Evolutionary conservation across 2,888 invertebrate genomes (phyloP).

Genomic region (Polietes domitor): DNA sequence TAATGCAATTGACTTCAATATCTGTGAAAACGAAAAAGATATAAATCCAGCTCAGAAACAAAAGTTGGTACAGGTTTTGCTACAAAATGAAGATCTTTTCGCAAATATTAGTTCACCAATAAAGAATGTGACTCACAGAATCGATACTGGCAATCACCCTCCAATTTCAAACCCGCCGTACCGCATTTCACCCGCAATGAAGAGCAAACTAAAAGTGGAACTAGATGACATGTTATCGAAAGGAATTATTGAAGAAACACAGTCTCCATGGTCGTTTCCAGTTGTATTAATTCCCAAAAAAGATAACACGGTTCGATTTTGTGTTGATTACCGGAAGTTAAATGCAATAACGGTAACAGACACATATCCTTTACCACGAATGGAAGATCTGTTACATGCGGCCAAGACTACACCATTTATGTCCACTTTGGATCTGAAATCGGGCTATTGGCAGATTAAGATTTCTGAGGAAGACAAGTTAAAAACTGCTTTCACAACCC

Average conservation of each 20-base stretch:
- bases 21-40: not conserved
- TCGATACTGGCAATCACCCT: constrained; percentile 55
- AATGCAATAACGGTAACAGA: constrained; percentile 64
- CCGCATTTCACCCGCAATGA: constrained; percentile 70
- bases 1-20: not conserved
- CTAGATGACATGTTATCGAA: not conserved
- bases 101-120: constrained; percentile 21
- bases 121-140: constrained; percentile 17
- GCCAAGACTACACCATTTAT: constrained; percentile 57
- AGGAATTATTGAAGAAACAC: constrained; percentile 59
- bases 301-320: not conserved
- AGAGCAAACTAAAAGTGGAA: constrained; percentile 10
- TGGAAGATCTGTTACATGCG: constrained; percentile 72
- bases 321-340: constrained; percentile 71
- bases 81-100: constrained; percentile 22
- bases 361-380: constrained; percentile 76
- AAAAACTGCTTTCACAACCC: constrained; percentile 75
- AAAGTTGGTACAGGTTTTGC: not conserved
- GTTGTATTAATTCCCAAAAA: not conserved
- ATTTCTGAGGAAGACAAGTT: constrained; percentile 70
- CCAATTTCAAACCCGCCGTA: constrained; percentile 75
- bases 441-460: constrained; percentile 77
- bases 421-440: constrained; percentile 75
- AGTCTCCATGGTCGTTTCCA: constrained; percentile 55
- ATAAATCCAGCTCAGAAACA: not conserved